phyloP scores from a whole-genome alignment of 2,113 vertebrate species.

The Brachypodius melanocephalos region DNA sequence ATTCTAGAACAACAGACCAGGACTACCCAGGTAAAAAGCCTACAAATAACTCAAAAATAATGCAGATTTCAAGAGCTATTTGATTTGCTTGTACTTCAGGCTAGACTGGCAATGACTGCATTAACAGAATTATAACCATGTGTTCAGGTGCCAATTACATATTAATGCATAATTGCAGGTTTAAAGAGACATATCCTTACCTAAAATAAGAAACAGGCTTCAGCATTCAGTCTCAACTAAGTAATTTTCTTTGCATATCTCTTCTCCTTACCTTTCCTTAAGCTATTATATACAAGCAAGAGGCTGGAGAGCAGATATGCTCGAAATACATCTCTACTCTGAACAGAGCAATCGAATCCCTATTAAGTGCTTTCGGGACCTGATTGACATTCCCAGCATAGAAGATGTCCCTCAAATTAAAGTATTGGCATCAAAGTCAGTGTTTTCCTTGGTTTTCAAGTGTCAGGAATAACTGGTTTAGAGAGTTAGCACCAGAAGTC shows the following conservation, averaged over 20 bases:
- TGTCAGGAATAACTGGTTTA: not conserved
- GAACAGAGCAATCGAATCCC: not conserved
- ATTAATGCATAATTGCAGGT: not conserved
- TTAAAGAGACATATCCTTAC: not conserved
- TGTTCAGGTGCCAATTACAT: not conserved
- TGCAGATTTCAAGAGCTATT: not conserved
- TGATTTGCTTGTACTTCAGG: constrained; percentile 6
- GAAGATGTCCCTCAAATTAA: not conserved
- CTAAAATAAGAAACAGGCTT: not conserved
- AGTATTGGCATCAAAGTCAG: not conserved
- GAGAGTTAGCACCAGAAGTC: not conserved
- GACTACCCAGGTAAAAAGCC: not conserved
- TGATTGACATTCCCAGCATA: not conserved
- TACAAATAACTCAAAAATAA: not conserved
- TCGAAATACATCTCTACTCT: not conserved
- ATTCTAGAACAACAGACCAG: not conserved
- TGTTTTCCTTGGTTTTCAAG: not conserved
- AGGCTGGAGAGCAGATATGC: not conserved
- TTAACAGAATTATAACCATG: not conserved
- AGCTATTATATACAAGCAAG: not conserved
- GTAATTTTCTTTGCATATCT: not conserved
- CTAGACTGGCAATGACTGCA: not conserved
- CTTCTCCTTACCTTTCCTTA: not conserved
- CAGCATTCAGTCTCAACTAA: not conserved
- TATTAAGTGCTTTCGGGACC: not conserved